phyloP scores from a whole-genome alignment of 2,113 vertebrate species.

The Paradoxurus hermaphroditus region DNA sequence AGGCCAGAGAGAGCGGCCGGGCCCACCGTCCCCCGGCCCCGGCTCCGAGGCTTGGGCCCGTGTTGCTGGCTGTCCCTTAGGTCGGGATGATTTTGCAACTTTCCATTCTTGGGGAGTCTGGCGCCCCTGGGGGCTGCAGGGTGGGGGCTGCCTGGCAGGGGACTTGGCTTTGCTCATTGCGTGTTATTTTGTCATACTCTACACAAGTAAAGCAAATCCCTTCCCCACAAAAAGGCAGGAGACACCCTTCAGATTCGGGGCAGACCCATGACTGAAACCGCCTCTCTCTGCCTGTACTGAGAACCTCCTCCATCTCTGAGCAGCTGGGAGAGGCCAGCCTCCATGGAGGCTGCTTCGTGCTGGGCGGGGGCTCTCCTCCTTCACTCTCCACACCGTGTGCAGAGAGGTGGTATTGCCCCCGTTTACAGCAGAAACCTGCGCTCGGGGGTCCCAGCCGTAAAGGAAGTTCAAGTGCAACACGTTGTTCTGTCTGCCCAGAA shows the following conservation, averaged over 20 bases:
- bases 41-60: not conserved
- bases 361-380: not conserved
- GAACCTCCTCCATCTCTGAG: accelerated
- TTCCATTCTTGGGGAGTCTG: not conserved
- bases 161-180: not conserved
- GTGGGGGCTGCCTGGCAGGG: not conserved
- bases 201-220: not conserved
- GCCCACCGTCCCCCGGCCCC: accelerated
- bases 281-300: accelerated
- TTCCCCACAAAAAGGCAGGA: not conserved
- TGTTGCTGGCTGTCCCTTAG: not conserved
- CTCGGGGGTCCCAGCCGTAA: accelerated
- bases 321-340: accelerated
- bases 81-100: accelerated
- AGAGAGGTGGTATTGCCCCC: accelerated
- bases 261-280: accelerated
- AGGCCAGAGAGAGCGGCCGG: not conserved
- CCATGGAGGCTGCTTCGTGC: not conserved
- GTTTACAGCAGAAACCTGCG: not conserved
- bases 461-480: accelerated
- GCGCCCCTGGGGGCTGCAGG: no score
- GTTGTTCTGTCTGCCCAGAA: not conserved
- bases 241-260: not conserved
- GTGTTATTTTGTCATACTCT: not conserved
- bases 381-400: not conserved